Evolutionary conservation across 2,113 vertebrate species (phyloP).

Genomic region (Sitta europaea): DNA sequence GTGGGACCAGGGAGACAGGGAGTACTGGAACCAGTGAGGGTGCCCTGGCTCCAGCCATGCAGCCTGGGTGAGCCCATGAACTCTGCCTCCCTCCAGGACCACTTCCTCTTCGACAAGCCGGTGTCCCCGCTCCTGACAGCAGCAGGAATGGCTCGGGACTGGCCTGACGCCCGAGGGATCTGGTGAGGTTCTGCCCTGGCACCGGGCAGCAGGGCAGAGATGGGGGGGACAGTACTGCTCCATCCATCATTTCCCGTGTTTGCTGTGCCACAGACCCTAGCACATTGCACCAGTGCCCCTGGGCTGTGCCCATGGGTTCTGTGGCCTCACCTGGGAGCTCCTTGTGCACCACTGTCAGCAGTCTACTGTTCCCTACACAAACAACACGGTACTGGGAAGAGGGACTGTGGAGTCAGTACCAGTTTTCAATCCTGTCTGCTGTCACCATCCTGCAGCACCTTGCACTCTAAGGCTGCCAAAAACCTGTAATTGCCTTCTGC

Average conservation of each 20-base stretch:
- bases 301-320: accelerated
- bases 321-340: background rate
- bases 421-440: background rate
- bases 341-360: background rate
- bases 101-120: slow-evolving; percentile 85
- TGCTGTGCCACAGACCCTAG: accelerated
- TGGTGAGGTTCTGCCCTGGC: slow-evolving; percentile 65
- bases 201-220: background rate
- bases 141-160: slow-evolving; percentile 84
- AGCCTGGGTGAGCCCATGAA: background rate
- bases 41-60: background rate
- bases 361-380: background rate
- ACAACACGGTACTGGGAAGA: background rate
- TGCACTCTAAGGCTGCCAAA: background rate
- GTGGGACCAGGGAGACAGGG: background rate
- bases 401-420: background rate
- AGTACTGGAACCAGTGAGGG: background rate
- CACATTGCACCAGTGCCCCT: background rate
- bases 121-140: slow-evolving; percentile 82
- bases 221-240: background rate
- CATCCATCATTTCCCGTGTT: accelerated
- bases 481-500: background rate
- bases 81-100: slow-evolving; percentile 70
- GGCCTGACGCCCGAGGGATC: slow-evolving; percentile 85
- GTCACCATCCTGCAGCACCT: background rate